Conservation (phyloP, 2,888 invertebrate genomes). For the Melangyna quadrimaculata region DNA sequence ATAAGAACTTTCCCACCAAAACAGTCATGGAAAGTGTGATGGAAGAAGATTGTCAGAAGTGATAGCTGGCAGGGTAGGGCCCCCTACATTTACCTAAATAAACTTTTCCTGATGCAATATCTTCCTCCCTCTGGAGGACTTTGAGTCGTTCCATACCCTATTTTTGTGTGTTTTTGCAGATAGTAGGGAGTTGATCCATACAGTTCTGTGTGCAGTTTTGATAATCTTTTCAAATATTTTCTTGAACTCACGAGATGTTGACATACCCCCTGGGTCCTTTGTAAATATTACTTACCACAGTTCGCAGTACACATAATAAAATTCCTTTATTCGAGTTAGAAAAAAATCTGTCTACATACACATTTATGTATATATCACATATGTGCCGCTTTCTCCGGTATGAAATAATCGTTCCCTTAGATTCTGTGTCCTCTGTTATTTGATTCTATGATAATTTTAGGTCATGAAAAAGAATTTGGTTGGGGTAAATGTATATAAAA, state of each 20-base stretch:
- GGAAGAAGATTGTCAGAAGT: slow-evolving; percentile 39
- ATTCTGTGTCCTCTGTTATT: slow-evolving; percentile 8
- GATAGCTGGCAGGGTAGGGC: slow-evolving; percentile 9
- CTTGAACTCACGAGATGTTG: neutral
- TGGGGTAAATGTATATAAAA: slow-evolving; percentile 2
- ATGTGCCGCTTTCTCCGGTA: neutral
- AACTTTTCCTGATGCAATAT: slow-evolving; percentile 12
- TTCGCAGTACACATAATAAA: slow-evolving; percentile 12
- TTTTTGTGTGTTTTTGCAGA: neutral
- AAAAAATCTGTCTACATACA: slow-evolving; percentile 26
- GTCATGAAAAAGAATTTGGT: slow-evolving; percentile 53
- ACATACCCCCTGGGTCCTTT: slow-evolving; percentile 1
- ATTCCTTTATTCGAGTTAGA: slow-evolving; percentile 47
- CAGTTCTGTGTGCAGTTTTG: slow-evolving; percentile 19
- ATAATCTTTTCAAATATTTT: slow-evolving; percentile 34
- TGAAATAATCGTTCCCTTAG: neutral
- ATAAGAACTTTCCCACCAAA: slow-evolving; percentile 37
- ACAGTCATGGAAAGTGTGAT: neutral
- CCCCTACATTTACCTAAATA: neutral
- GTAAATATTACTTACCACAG: neutral
- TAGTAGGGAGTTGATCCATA: neutral
- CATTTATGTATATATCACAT: neutral
- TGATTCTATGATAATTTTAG: slow-evolving; percentile 57
- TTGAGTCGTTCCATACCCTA: neutral
- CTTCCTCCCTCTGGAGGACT: neutral